A percentile compares a stretch with the other conserved stretches of the same genome.
These are phyloP conservation scores for Monopterus albus DNA, from an alignment of 2,113 vertebrate genomes.

Conservation along the genomic window DNA sequence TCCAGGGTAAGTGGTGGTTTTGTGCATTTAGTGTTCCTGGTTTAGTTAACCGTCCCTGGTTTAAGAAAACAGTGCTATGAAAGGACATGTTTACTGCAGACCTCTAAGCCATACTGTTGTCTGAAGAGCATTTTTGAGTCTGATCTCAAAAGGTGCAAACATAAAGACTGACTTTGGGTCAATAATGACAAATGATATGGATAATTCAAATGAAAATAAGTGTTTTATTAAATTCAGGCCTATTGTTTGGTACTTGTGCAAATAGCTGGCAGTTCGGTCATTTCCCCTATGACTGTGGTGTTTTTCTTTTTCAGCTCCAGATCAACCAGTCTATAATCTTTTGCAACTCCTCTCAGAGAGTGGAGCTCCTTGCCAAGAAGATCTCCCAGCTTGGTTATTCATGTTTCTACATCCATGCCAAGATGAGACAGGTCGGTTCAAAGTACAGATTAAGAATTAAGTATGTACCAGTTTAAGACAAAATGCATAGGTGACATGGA, in stretches of 20 bases:
- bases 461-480: not conserved
- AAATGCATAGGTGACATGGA: conserved; percentile 4
- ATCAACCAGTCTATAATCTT: conserved; percentile 99
- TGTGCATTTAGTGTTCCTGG: not conserved
- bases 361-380: conserved; percentile 99
- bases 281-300: too few species aligned
- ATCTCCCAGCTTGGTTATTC: conserved; percentile 99
- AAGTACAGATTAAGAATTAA: not conserved
- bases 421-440: conserved; percentile 97
- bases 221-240: too few species aligned
- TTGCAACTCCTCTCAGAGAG: conserved; percentile 99
- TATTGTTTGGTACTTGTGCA: not conserved
- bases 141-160: too few species aligned
- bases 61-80: not conserved
- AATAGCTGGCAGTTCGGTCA: too few species aligned
- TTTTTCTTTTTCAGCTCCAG: conserved; percentile 88
- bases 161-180: too few species aligned
- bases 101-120: too few species aligned
- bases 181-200: too few species aligned
- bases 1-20: conserved; percentile 88
- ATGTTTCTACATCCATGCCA: conserved; percentile 99
- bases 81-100: not conserved
- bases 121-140: not conserved
- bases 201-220: too few species aligned
- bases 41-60: not conserved